A percentile compares a stretch with the other conserved stretches of the same genome.
Evolutionary conservation across 2,797 vertebrate genomes (phyloP).

Genomic region (Steatocranus sp.): DNA sequence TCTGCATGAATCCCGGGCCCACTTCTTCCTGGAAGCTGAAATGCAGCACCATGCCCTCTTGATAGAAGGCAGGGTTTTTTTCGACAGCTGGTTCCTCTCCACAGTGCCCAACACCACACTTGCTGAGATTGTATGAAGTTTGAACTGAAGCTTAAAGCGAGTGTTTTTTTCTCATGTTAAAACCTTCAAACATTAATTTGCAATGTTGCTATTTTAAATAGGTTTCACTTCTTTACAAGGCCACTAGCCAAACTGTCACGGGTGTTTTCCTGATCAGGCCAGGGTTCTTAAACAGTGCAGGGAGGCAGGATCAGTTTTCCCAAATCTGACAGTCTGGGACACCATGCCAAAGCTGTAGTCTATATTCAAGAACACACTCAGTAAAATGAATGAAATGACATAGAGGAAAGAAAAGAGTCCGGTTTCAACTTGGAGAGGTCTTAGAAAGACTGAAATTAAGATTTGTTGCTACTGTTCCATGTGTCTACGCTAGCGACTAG

Average conservation of each 20-base stretch:
- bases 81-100: conserved; percentile 13
- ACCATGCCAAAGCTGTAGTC: conserved; percentile 51
- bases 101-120: conserved; percentile 48
- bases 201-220: conserved; percentile 56
- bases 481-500: neutral
- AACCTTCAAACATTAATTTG: conserved; percentile 61
- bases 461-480: conserved; percentile 48
- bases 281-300: conserved; percentile 43
- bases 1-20: conserved; percentile 2
- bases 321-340: conserved; percentile 62
- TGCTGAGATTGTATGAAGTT: conserved; percentile 37
- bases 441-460: conserved; percentile 51
- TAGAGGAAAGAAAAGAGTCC: conserved; percentile 54
- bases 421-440: conserved; percentile 52
- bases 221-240: conserved; percentile 42
- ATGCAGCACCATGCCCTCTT: conserved; percentile 55
- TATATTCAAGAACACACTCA: conserved; percentile 40
- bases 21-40: conserved; percentile 39
- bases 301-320: conserved; percentile 61
- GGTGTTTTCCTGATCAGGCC: conserved; percentile 56
- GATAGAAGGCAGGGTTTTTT: conserved; percentile 51
- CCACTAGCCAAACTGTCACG: conserved; percentile 60
- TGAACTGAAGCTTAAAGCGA: conserved; percentile 28
- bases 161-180: conserved; percentile 52
- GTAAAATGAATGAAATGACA: conserved; percentile 58